A percentile compares a stretch with the other conserved stretches of the same genome.
phyloP scores from a whole-genome alignment of 2,113 vertebrate genomes.

The Dasyornis broadbenti region DNA sequence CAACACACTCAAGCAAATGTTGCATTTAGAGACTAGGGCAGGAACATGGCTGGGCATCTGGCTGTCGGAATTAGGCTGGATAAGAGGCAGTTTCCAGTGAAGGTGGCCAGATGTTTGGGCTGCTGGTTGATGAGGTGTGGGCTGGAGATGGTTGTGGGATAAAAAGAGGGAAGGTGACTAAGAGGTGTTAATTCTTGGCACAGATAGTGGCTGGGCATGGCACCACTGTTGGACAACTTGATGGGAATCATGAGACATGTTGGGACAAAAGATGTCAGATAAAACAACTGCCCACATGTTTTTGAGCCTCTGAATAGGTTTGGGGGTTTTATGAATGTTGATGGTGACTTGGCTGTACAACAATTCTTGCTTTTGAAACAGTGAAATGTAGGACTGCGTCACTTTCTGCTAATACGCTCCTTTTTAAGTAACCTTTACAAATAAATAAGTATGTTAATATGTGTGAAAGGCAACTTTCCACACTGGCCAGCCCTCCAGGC shows the following conservation, averaged over 20 bases:
- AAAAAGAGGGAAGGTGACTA: not conserved
- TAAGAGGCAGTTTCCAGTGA: not conserved
- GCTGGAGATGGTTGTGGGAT: not conserved
- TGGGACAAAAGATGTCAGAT: not conserved
- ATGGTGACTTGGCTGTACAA: conserved; percentile 2
- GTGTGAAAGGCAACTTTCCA: conserved; percentile 59
- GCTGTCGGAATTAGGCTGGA: not conserved
- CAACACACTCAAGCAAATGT: not conserved
- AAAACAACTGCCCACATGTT: accelerated
- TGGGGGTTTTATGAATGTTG: not conserved
- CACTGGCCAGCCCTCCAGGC: conserved; percentile 55
- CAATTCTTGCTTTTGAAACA: conserved; percentile 39
- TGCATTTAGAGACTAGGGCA: not conserved
- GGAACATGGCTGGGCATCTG: not conserved
- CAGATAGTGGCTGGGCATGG: not conserved
- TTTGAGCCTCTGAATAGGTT: conserved; percentile 42
- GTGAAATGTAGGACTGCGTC: conserved; percentile 11
- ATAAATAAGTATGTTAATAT: conserved; percentile 29
- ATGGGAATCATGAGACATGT: not conserved
- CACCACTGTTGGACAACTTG: not conserved
- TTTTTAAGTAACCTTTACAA: conserved; percentile 56
- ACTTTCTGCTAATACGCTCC: conserved; percentile 33
- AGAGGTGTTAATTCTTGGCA: not conserved
- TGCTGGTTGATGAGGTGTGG: not conserved
- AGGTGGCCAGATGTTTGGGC: not conserved